These are phyloP conservation scores for Drosophila mayaguana DNA, from an alignment of 2,888 invertebrate species.

Conservation along the genomic window DNA sequence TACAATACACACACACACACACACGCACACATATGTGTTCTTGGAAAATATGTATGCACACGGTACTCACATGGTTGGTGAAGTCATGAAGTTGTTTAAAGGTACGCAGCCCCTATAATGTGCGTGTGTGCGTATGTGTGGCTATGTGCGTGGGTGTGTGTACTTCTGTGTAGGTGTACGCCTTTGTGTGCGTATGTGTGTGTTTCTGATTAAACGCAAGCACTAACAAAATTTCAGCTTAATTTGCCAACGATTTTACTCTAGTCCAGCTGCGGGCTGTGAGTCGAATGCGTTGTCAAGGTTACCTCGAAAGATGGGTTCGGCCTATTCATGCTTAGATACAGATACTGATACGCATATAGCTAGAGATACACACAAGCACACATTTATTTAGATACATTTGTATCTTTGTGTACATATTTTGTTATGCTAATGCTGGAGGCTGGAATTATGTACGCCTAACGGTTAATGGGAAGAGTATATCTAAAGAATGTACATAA, in stretches of 20 bases:
- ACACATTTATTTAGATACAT: slow-evolving; percentile 29
- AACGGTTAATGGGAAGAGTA: slow-evolving; percentile 23
- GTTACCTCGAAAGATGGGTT: slow-evolving; percentile 38
- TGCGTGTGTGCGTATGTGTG: slow-evolving; percentile 7
- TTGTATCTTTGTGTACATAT: slow-evolving; percentile 35
- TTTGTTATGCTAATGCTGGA: slow-evolving; percentile 38
- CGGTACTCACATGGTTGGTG: slow-evolving; percentile 63
- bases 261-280: slow-evolving; percentile 32
- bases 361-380: slow-evolving; percentile 2
- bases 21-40: slow-evolving; percentile 40
- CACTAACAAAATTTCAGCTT: slow-evolving; percentile 71
- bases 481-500: neutral
- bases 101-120: slow-evolving; percentile 41
- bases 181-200: neutral
- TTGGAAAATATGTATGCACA: slow-evolving; percentile 70
- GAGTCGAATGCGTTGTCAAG: slow-evolving; percentile 35
- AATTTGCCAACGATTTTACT: slow-evolving; percentile 51
- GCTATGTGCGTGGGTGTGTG: slow-evolving; percentile 11
- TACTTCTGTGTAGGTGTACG: slow-evolving; percentile 15
- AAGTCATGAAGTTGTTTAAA: slow-evolving; percentile 73
- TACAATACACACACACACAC: slow-evolving; percentile 27
- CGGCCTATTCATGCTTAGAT: slow-evolving; percentile 34
- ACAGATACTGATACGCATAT: slow-evolving; percentile 5
- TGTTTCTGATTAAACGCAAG: slow-evolving; percentile 75
- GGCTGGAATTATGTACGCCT: slow-evolving; percentile 26